Base-by-base conservation (phyloP, 2,888 invertebrate species). In the Patella depressa region DNA sequence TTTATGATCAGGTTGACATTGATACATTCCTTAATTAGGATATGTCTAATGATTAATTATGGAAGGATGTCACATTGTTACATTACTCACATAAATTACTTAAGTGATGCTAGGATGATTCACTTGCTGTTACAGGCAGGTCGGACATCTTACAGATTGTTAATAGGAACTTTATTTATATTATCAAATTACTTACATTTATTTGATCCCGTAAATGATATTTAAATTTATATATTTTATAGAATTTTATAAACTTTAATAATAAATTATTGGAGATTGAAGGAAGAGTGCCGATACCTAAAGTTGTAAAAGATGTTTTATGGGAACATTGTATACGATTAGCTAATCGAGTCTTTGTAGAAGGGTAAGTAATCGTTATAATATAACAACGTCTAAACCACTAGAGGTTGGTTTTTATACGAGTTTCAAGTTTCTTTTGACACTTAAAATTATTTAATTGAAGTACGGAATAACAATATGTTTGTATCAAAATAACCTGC, bases 241-340 rank as follows among this genome's bases (percentile, higher is more conserved):
- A 91, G 90, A 89, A 87, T 77, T 87, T 90, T 80, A 95, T 96
- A 92, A 94, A 95, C 59, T 95, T 97, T 89, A 95, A 95, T 12
- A 94, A 95, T 91, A 94, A 95, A 76, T 91, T 98, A 71, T 95
- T 95, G 78, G 95, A 91, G 55, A 94, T 97, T 5, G 93, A 94
- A 0, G 93, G 93, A 53, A 94, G 94, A 85, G 94, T 97, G 17
- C 94, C 95, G 0, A 92, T 98, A 77, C 95, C 96, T 15, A 91
- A 92, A 14, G 94, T 95, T 78, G 95, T 96, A 0, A 92, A 94
- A 74, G 93, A 94, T 74, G 93, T 95, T 0, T 92, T 98, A 9
- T 99, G 98, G 98, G 95, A 96, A 87, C 95, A 96, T 91, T 94
- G 96, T 73, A 95, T 97, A 0, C 95, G 96, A 89, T 95, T 96